Base-by-base conservation (phyloP, 2,888 invertebrate genomes). In the Xestia xanthographa region DNA sequence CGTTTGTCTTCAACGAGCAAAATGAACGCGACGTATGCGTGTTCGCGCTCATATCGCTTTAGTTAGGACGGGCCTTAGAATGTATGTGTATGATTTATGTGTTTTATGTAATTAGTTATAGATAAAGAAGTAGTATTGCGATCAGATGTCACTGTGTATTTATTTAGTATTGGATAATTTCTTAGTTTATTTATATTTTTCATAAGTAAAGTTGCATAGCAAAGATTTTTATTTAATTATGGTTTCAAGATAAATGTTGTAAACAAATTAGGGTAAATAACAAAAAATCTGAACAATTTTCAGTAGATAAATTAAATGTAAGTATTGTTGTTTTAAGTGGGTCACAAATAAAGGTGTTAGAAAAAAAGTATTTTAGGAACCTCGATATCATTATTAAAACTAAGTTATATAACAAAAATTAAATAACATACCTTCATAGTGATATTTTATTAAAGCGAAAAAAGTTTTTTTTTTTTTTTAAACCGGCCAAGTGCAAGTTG, bases 91-190 rank as follows among this genome's bases (percentile, higher is more conserved):
- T n/a, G 14, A 29, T 56, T 53, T 53, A 20, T 76, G 58, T n/a
- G 11, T n/a, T 56, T 53, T 53, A 20, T 76, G 58, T 70, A 78
- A 70, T 50, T 71, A 20, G 22, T n/a, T 65, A 60, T 82, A 77
- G 26, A 48, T 60, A 29, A 63, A 41, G 26, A 60, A 50, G 41
- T 69, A 79, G 66, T 73, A 38, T 69, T 66, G 34, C 26, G 20
- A 69, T 41, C 38, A 81, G 29, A 14, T 50, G 22, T 48, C 41
- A 41, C 48, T 26, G 26, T 65, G 43, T 81, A 75, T 66, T 60
- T 81, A 75, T 66, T 60, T 43, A 53, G 34, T 71, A 77, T 50
- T 43, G 0, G 43, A 26, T 82, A 65, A 50, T 12, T 75, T 38
- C 0, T 26, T 56, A 41, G 45, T 50, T 53, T 62, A 69, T 60